Conservation (phyloP, 2,888 invertebrate species). For the Druceiella hillmani region DNA sequence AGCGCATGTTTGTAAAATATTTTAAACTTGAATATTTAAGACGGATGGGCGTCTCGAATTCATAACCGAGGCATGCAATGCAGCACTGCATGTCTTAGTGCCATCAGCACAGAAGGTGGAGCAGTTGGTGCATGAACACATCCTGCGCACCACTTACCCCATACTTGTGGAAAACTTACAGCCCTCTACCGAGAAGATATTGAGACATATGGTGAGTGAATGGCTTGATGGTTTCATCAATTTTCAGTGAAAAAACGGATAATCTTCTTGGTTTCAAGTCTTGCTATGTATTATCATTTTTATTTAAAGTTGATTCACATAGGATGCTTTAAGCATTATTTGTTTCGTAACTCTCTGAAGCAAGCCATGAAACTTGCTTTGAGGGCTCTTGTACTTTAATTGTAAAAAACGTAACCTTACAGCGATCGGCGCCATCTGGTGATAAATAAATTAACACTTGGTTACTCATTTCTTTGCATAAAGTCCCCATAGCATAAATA, state of each 20-base stretch:
- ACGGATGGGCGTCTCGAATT: slow-evolving; percentile 47
- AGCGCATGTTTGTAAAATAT: not conserved
- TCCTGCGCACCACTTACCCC: slow-evolving; percentile 40
- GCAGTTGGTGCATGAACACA: slow-evolving; percentile 43
- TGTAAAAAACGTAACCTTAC: no score
- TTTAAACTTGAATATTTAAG: slow-evolving; percentile 25
- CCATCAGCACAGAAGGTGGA: slow-evolving; percentile 37
- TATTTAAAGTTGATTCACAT: no score
- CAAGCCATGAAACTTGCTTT: no score
- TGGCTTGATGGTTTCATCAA: not conserved
- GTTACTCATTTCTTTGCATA: no score
- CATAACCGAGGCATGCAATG: slow-evolving; percentile 39
- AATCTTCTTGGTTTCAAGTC: no score
- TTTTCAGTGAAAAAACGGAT: slow-evolving; percentile 15
- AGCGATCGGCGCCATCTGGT: no score
- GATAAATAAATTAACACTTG: no score
- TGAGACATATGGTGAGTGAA: slow-evolving; percentile 39
- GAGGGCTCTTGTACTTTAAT: no score
- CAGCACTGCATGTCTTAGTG: slow-evolving; percentile 37
- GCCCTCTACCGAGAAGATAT: slow-evolving; percentile 42
- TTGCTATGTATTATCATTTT: no score
- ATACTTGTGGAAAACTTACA: slow-evolving; percentile 42
- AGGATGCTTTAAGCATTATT: no score
- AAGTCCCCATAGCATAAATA: no score
- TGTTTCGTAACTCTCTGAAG: no score